Evolutionary conservation across 2,888 invertebrate species (phyloP).

Genomic region (Acanthococcus lagerstroemiae): DNA sequence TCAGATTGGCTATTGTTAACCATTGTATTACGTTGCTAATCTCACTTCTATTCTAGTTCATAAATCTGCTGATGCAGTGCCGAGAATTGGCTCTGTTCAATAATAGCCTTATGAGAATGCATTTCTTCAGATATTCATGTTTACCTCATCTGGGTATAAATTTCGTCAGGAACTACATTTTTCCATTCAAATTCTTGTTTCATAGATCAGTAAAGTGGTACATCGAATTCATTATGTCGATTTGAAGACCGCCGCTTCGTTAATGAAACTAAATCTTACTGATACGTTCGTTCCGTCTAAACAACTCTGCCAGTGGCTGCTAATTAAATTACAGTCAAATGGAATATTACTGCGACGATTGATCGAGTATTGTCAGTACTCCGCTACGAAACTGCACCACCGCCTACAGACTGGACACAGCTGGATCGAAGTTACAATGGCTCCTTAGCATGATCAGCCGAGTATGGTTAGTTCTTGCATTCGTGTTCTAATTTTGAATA

Average conservation of each 20-base stretch:
- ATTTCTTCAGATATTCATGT: no score
- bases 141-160: no score
- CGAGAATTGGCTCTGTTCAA: no score
- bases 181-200: neutral
- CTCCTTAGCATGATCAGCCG: conserved; percentile 13
- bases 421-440: conserved; percentile 16
- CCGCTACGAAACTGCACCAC: conserved; percentile 1
- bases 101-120: no score
- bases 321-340: conserved; percentile 15
- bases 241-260: neutral
- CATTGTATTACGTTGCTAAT: no score
- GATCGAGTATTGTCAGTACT: conserved; percentile 3
- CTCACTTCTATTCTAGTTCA: no score
- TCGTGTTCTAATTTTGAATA: no score
- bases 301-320: conserved; percentile 9
- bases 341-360: conserved; percentile 11
- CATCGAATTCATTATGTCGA: conserved; percentile 10
- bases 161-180: neutral
- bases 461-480: conserved; percentile 17
- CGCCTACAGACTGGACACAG: conserved; percentile 20
- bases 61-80: no score
- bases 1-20: neutral
- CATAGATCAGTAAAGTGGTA: conserved; percentile 12
- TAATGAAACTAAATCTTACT: conserved; percentile 7
- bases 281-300: conserved; percentile 9